Evolutionary conservation across 2,888 invertebrate species (phyloP).

Genomic region (Ypsolopha sequella): DNA sequence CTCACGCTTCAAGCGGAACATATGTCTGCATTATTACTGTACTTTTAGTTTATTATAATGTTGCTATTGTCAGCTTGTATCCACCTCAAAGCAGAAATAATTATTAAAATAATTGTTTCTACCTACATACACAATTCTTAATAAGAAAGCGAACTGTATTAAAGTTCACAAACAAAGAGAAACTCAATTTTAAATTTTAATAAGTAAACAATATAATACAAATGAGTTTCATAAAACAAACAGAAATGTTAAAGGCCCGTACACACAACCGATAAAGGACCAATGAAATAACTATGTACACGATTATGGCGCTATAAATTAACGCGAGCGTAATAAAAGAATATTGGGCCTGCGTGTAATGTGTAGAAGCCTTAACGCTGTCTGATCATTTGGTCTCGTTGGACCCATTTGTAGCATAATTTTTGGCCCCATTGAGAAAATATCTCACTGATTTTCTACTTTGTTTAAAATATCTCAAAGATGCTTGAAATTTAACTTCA

Average conservation of each 20-base stretch:
- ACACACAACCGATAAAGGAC: not conserved
- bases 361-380: not conserved
- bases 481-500: too few species aligned
- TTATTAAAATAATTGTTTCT: too few species aligned
- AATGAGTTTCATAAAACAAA: not conserved
- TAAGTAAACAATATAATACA: not conserved
- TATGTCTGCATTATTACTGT: too few species aligned
- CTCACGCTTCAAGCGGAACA: too few species aligned
- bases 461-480: too few species aligned
- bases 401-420: not conserved
- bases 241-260: not conserved
- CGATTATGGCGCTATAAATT: not conserved
- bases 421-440: not conserved
- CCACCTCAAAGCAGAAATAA: too few species aligned
- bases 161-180: not conserved
- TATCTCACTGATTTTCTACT: too few species aligned
- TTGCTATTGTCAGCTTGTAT: too few species aligned
- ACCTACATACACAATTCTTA: too few species aligned
- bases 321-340: constrained; percentile 1
- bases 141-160: too few species aligned
- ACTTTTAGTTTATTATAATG: too few species aligned
- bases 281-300: constrained; percentile 3
- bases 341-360: not conserved
- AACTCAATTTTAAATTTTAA: not conserved
- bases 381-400: not conserved